Percentiles rank a stretch among this genome's conserved stretches.
These are phyloP conservation scores for Dendroctonus ponderosae DNA, from an alignment of 1,140 invertebrate genomes.

Conservation along the genomic window DNA sequence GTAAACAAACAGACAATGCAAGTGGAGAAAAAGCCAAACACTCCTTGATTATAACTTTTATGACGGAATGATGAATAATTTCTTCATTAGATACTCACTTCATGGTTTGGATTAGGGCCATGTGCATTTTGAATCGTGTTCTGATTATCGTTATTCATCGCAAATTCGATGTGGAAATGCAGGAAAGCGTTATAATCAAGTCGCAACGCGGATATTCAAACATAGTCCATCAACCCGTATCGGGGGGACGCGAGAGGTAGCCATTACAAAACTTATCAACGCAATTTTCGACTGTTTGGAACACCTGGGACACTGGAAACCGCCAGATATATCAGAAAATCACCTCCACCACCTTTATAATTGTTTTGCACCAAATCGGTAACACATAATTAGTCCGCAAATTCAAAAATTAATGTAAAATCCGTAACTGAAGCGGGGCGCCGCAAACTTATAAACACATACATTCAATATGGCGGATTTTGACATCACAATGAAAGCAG, in stretches of 20 bases:
- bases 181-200: background rate
- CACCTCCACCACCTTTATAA: background rate
- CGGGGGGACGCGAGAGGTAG: constrained; percentile 64
- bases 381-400: constrained; percentile 35
- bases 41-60: too few species aligned
- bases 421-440: constrained; percentile 44
- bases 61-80: too few species aligned
- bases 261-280: constrained; percentile 56
- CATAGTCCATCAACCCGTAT: constrained; percentile 42
- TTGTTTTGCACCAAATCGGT: constrained; percentile 20
- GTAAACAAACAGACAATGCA: too few species aligned
- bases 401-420: constrained; percentile 36
- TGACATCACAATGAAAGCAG: constrained; percentile 28
- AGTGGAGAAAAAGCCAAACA: too few species aligned
- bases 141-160: constrained; percentile 57
- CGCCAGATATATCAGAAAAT: constrained; percentile 18
- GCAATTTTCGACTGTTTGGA: constrained; percentile 22
- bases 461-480: constrained; percentile 46
- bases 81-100: constrained; percentile 49
- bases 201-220: constrained; percentile 3
- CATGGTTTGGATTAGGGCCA: constrained; percentile 52
- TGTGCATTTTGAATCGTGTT: constrained; percentile 56
- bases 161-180: constrained; percentile 50
- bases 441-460: constrained; percentile 49
- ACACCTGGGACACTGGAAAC: background rate